These are phyloP conservation scores for Lepidocyrtinus sp. DNA, from an alignment of 2,888 invertebrate species.

Conservation along the genomic window DNA sequence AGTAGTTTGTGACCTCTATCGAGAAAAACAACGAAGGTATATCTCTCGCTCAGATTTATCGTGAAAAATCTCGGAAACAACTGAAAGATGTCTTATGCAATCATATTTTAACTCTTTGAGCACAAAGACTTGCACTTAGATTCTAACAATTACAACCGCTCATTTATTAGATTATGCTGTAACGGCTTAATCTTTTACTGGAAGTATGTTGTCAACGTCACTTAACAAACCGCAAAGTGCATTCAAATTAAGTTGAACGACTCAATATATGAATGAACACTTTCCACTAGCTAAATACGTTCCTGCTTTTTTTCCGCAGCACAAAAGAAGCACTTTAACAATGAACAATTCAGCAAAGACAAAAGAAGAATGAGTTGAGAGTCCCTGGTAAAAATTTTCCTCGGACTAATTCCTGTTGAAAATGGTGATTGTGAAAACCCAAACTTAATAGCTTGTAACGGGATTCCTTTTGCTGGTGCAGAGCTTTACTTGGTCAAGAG, in stretches of 20 bases:
- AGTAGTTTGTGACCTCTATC: background rate
- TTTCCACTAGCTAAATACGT: background rate
- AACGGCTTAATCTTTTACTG: background rate
- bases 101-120: too few species aligned
- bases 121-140: background rate
- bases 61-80: background rate
- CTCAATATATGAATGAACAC: background rate
- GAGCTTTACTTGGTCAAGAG: too few species aligned
- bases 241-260: background rate
- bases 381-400: too few species aligned
- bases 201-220: background rate
- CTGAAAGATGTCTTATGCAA: background rate
- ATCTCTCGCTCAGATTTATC: background rate
- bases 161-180: too few species aligned
- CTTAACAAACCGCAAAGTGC: background rate
- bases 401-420: too few species aligned
- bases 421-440: too few species aligned
- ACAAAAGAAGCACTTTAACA: background rate
- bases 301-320: background rate
- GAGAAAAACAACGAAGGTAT: background rate
- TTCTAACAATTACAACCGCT: too few species aligned
- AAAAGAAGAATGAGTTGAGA: too few species aligned
- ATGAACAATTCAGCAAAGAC: background rate
- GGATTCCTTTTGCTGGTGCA: too few species aligned
- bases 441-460: too few species aligned